phyloP scores from a whole-genome alignment of 1,140 invertebrate species.

The Geopemphigus sp. region DNA sequence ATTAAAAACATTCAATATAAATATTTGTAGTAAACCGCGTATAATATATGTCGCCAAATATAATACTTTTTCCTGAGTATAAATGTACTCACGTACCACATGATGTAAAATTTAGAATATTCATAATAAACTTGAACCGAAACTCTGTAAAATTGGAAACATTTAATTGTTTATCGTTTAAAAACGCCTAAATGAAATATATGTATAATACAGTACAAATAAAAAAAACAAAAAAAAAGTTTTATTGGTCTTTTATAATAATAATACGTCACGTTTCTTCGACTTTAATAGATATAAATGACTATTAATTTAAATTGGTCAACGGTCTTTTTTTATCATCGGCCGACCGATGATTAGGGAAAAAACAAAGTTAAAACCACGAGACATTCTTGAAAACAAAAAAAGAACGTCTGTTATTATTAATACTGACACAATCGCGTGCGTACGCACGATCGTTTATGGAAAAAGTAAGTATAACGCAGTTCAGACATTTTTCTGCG shows the following conservation, averaged over 20 bases:
- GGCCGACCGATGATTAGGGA: background rate
- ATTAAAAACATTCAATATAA: too few relatives aligned
- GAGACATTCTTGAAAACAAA: background rate
- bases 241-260: background rate
- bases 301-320: conserved; percentile 13
- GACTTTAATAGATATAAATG: conserved; percentile 43
- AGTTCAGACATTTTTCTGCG: background rate
- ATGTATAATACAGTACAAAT: background rate
- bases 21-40: too few relatives aligned
- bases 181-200: too few relatives aligned
- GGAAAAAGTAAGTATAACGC: background rate
- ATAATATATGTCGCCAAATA: too few relatives aligned
- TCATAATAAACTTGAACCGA: too few relatives aligned
- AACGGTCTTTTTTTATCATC: conserved; percentile 6
- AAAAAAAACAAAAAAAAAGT: background rate
- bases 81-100: too few relatives aligned
- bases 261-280: background rate
- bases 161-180: too few relatives aligned
- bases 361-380: background rate
- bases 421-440: conserved; percentile 20
- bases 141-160: too few relatives aligned
- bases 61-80: too few relatives aligned
- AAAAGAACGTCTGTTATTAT: background rate
- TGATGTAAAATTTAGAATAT: too few relatives aligned
- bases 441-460: background rate